Evolutionary conservation across 92 coral and sea anemone species (phyloP).

Genomic region (Umimayanthus chanpuru): DNA sequence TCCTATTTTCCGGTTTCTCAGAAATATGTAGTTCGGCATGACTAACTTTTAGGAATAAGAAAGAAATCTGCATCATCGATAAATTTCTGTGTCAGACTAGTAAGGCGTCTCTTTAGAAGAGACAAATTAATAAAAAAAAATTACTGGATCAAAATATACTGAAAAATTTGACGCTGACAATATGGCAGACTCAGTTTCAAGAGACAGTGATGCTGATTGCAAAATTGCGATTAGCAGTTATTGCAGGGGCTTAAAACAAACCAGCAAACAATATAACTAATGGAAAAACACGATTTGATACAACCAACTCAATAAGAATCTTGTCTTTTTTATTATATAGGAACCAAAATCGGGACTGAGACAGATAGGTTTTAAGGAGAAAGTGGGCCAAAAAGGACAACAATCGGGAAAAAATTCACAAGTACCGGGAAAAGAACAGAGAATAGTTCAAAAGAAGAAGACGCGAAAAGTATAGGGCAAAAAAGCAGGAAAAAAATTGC

Average conservation of each 20-base stretch:
- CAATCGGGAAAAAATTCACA: neutral
- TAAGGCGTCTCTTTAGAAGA: neutral
- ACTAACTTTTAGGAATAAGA: neutral
- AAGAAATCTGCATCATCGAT: neutral
- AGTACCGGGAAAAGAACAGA: conserved; percentile 3
- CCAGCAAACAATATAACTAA: neutral
- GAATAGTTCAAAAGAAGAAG: neutral
- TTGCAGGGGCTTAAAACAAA: neutral
- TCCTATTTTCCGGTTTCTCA: too few species aligned
- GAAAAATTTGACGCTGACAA: neutral
- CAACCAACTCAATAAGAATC: neutral
- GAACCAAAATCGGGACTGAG: neutral
- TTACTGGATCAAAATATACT: too few species aligned
- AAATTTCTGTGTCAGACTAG: neutral
- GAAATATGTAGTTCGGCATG: neutral
- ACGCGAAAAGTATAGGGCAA: conserved; percentile 23
- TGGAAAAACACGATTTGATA: too few species aligned
- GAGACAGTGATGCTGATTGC: conserved; percentile 12
- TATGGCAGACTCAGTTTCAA: neutral
- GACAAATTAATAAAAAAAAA: neutral
- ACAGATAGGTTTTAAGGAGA: neutral
- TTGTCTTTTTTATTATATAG: neutral
- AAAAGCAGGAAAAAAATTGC: neutral
- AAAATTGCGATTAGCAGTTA: neutral
- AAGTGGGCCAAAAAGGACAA: neutral